A percentile compares a stretch with the other conserved stretches of the same genome.
Conservation (phyloP, 1,140 invertebrate genomes). For the Drosophila cardini region DNA sequence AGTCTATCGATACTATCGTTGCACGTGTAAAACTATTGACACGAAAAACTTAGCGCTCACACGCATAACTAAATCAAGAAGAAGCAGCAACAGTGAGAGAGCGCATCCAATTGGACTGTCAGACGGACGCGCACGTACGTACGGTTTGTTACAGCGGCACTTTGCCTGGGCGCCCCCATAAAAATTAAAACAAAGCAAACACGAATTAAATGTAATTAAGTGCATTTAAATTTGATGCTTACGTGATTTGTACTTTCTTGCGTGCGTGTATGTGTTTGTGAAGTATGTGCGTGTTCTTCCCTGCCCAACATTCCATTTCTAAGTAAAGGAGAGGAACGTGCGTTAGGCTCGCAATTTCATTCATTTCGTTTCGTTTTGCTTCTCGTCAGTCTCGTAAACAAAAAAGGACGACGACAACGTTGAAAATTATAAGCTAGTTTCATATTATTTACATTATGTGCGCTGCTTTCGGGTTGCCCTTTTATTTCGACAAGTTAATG, state of each 20-base stretch:
- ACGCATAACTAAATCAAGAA: conserved; percentile 53
- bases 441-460: conserved; percentile 23
- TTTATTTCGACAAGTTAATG: conserved; percentile 56
- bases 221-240: conserved; percentile 66
- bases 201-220: conserved; percentile 69
- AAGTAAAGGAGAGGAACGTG: conserved; percentile 4
- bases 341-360: conserved; percentile 33
- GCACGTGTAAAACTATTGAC: conserved; percentile 47
- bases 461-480: conserved; percentile 20
- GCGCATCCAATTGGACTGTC: conserved; percentile 46
- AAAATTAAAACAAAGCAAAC: conserved; percentile 54
- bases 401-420: conserved; percentile 46
- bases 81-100: conserved; percentile 39
- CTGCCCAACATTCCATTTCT: conserved; percentile 2
- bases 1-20: conserved; percentile 52
- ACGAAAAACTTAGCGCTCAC: conserved; percentile 46
- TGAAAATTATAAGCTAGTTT: conserved; percentile 60
- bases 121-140: conserved; percentile 54
- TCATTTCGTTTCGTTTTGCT: conserved; percentile 38
- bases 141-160: conserved; percentile 55
- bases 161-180: conserved; percentile 33
- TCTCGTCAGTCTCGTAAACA: conserved; percentile 19
- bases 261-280: conserved; percentile 7
- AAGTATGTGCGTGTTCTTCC: conserved; percentile 9
- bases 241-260: conserved; percentile 56